These are phyloP conservation scores for Chalcis sispes DNA, from an alignment of 2,888 invertebrate genomes.

Conservation along the genomic window DNA sequence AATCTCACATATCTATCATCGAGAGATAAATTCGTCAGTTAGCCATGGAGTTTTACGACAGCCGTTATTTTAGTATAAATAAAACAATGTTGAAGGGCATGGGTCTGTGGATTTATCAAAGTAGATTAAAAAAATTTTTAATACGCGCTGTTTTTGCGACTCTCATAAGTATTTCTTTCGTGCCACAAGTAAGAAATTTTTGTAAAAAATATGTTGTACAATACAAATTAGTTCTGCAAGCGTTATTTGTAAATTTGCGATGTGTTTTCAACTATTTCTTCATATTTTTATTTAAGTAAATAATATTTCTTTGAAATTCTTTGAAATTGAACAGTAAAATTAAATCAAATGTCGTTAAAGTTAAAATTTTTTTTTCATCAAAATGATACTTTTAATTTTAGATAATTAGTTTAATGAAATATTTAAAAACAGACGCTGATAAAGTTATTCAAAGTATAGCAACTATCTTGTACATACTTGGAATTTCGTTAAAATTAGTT, in stretches of 20 bases:
- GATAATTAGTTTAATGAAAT: background rate
- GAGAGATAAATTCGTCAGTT: too few relatives aligned
- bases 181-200: conserved; percentile 22
- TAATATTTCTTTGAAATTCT: background rate
- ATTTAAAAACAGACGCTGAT: background rate
- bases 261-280: background rate
- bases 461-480: background rate
- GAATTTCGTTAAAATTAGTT: background rate
- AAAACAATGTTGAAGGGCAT: conserved; percentile 1
- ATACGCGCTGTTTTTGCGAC: background rate
- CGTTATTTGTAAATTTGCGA: background rate
- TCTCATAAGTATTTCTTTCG: background rate
- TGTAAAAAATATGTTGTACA: background rate
- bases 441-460: conserved; percentile 5
- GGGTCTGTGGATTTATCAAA: conserved; percentile 24
- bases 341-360: too few relatives aligned
- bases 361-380: background rate
- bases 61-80: conserved; percentile 19
- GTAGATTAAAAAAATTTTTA: background rate
- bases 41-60: conserved; percentile 30
- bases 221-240: background rate
- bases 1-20: too few relatives aligned
- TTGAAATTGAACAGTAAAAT: background rate
- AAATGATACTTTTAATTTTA: background rate
- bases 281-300: too few relatives aligned